Base-by-base conservation (phyloP, 2,888 invertebrate species). In the Hoplodrina ambigua region DNA sequence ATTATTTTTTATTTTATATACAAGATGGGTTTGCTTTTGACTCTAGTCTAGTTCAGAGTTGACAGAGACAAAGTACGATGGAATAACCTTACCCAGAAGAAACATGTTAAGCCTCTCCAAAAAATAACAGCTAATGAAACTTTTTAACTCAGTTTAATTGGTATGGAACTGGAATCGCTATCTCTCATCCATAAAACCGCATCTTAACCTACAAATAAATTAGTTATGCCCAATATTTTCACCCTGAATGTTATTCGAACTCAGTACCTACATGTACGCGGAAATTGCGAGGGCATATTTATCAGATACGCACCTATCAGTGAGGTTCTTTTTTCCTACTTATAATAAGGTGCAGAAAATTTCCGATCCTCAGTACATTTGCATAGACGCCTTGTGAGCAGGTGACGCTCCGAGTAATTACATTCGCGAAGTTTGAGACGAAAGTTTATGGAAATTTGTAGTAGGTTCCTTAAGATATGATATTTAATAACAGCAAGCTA, bases 191-290 rank as follows among this genome's bases (percentile, higher is more conserved):
- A 62, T 44, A 53, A 58, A 50, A 50, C 6, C 59, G 1, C 56
- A 71, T 30, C 62, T 56, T 66, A 89, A 89, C 84, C 86, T 86
- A 89, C 89, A 91, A 92, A 94, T 93, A 94, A 94, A 94, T 94
- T 94, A 94, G 94, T 93, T 92, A 92, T 92, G 87, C 92, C 90
- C 92, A 90, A 94, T 94, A 93, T 93, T 93, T 94, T 93, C 94
- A 92, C 94, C 94, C 94, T 92, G 92, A 93, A 93, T 91, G 90
- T 91, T 93, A 92, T 92, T 92, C 90, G 89, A 91, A 93, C 82
- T 88, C 86, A 88, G 93, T 90, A 88, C 86, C 69, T 37, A 56
- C 72, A 59, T 68, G 52, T 68, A 88, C 85, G 89, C 88, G 93
- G 94, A 94, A 95, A 95, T 95, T 94, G 94, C 89, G 88, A 92